phyloP scores from a whole-genome alignment of 2,113 vertebrate genomes.

The Melospiza melodia region DNA sequence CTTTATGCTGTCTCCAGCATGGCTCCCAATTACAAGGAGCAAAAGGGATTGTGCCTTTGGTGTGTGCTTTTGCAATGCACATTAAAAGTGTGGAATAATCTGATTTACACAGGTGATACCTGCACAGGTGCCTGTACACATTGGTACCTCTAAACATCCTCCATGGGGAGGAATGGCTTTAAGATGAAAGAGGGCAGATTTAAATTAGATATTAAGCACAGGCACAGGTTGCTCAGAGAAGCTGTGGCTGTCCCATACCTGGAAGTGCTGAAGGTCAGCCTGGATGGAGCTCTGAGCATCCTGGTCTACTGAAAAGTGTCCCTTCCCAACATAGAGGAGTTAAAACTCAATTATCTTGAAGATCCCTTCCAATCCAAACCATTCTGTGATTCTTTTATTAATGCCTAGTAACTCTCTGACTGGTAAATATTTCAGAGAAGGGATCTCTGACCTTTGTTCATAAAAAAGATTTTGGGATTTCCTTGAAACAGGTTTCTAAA shows the following conservation, averaged over 20 bases:
- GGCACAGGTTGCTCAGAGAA: background rate
- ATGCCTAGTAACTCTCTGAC: background rate
- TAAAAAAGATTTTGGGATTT: background rate
- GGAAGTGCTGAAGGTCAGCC: background rate
- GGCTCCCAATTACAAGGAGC: background rate
- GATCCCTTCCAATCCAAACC: background rate
- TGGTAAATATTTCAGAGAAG: background rate
- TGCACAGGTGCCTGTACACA: background rate
- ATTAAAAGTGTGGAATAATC: background rate
- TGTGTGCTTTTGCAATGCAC: background rate
- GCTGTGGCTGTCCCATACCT: background rate
- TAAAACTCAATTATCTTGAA: background rate
- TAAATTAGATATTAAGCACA: background rate
- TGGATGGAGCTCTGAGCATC: background rate
- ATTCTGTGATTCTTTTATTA: background rate
- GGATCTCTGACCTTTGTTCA: background rate
- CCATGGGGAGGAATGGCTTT: background rate
- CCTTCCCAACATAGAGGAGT: rapidly evolving
- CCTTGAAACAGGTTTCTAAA: background rate
- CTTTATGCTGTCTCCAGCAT: background rate
- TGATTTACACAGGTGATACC: background rate
- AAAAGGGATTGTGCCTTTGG: background rate
- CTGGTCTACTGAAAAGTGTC: background rate
- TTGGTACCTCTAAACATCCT: background rate
- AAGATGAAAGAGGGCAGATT: background rate